phyloP scores from a whole-genome alignment of 92 coral and sea anemone genomes.

The Palythoa grandis region DNA sequence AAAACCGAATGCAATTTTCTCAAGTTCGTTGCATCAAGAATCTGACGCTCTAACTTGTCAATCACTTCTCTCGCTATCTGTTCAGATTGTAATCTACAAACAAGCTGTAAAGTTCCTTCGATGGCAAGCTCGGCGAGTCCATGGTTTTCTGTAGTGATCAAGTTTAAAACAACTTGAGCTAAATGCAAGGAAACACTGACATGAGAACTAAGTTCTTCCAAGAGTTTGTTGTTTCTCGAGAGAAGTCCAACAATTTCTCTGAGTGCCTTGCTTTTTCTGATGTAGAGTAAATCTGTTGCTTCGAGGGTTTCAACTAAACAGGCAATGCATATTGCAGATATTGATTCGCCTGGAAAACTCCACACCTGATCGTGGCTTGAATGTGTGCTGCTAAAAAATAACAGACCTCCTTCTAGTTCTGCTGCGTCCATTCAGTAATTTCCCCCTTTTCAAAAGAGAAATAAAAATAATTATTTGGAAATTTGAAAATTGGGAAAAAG shows the following conservation, averaged over 20 bases:
- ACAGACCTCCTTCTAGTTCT: constrained; percentile 60
- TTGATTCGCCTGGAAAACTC: constrained; percentile 68
- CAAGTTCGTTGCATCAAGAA: constrained; percentile 65
- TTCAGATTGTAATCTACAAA: constrained; percentile 68
- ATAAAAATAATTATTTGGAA: neutral
- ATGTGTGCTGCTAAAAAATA: constrained; percentile 85
- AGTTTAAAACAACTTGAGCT: constrained; percentile 59
- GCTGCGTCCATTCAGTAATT: constrained; percentile 20
- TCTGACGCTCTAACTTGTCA: constrained; percentile 59
- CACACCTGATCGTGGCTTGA: constrained; percentile 78
- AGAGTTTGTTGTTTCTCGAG: constrained; percentile 60
- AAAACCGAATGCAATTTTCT: constrained; percentile 74
- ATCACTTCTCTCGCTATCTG: constrained; percentile 74
- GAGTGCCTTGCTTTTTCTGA: constrained; percentile 82
- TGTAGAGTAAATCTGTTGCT: constrained; percentile 57
- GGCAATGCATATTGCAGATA: constrained; percentile 83
- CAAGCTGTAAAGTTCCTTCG: constrained; percentile 68
- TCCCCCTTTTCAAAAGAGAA: neutral
- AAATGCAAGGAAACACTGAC: constrained; percentile 68
- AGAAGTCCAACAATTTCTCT: constrained; percentile 72
- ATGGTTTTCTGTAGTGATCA: constrained; percentile 70
- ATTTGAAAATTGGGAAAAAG: neutral
- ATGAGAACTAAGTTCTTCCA: constrained; percentile 56
- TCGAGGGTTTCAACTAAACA: constrained; percentile 91
- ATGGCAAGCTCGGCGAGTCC: constrained; percentile 57